Percentiles rank a stretch among this genome's conserved stretches.
Conservation (phyloP, 2,113 vertebrate species). For the Oncorhynchus masou region DNA sequence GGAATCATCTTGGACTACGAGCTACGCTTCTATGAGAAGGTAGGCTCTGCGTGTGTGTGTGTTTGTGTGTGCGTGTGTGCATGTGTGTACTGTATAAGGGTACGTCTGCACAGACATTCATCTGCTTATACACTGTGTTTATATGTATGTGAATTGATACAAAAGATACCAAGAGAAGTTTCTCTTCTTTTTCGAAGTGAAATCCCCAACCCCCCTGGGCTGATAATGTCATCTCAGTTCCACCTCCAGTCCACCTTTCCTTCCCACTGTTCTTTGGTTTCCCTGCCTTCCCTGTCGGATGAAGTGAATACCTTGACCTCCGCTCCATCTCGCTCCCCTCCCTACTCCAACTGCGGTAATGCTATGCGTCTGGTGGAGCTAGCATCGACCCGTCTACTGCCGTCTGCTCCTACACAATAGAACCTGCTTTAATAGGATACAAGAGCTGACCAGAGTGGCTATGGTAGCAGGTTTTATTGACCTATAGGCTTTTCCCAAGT, state of each 20-base stretch:
- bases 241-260: not conserved
- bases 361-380: slow-evolving; percentile 60
- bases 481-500: slow-evolving; percentile 66
- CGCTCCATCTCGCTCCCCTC: slow-evolving; percentile 38
- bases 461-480: slow-evolving; percentile 51
- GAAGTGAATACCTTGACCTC: slow-evolving; percentile 66
- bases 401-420: slow-evolving; percentile 65
- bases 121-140: not conserved
- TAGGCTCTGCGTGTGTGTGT: slow-evolving; percentile 57
- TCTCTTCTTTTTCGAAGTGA: not conserved
- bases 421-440: slow-evolving; percentile 68
- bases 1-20: slow-evolving; percentile 99
- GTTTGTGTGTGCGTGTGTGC: not conserved
- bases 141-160: not conserved
- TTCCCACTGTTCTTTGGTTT: slow-evolving; percentile 65
- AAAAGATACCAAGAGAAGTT: not conserved
- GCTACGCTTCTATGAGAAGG: slow-evolving; percentile 95
- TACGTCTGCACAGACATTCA: too few species aligned
- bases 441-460: slow-evolving; percentile 14
- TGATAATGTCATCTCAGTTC: slow-evolving; percentile 50
- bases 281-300: slow-evolving; percentile 44
- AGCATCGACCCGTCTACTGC: slow-evolving; percentile 68
- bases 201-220: slow-evolving; percentile 40
- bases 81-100: not conserved
- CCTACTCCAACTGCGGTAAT: slow-evolving; percentile 70